Evolutionary conservation across 92 coral and sea anemone genomes (phyloP), one percentile per base, ranked within the genome.

Genomic region (Scolanthus callimorphus): DNA sequence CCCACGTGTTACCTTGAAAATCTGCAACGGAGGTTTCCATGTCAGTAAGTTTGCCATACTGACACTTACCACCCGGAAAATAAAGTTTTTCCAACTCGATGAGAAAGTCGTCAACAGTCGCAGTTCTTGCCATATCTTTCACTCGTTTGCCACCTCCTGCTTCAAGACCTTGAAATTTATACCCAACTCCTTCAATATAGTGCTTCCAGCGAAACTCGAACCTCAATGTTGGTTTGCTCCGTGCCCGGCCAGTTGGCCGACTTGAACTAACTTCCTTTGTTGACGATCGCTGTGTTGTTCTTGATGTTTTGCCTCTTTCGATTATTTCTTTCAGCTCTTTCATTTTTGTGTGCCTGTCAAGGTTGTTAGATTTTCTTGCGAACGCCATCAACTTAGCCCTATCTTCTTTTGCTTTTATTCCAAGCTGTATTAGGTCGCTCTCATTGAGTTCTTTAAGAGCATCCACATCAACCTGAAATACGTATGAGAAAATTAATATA

Each of bases 201-300:
- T 66, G 74, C 68, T 75, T 75, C 82, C 82, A 75, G n/a, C 69
- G 25, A 26, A 75, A 41, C 48, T 75, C 82, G 29, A 65, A 67
- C 66, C 57, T 65, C 39, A 75, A 59, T 17, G 63, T 75, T 26
- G 82, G 53, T 60, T 50, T 75, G 43, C 25, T 48, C 38, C 51
- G 8, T 9, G 12, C 52, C 23, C 6, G 4, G 23, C 4, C 19
- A 19, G 17, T 4, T 9, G 8, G 11, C 4, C 23, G 12, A 4
- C 4, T 46, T 9, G 8, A 6, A 4, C 4, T 4, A 4, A 4
- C 23, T 9, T 11, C 6, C 17, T 46, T 46, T 46, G 52, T 20
- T 6, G 43, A 34, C 4, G 52, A 46, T 15, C 6, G 15, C 41
- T 34, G 6, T 6, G 6, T 34, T 46, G 52, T 10, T 46, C 52